Base-by-base conservation (phyloP, 2,888 invertebrate species). In the Papilio protenor region DNA sequence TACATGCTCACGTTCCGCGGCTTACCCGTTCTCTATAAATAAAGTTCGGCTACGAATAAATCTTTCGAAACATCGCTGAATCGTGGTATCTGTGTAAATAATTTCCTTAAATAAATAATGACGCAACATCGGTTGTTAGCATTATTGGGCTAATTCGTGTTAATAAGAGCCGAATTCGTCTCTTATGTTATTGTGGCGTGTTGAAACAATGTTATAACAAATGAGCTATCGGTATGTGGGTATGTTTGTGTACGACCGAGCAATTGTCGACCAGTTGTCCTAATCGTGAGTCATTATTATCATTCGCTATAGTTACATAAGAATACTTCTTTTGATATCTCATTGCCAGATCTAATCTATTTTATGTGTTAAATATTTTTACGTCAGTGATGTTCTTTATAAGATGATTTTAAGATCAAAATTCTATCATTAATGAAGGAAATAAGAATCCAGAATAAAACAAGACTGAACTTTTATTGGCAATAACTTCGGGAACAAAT, bases 21-120 rank as follows among this genome's bases (percentile, higher is more conserved):
- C 84, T 88, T 89, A 81, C 84, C 89, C 90, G 89, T 61, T 40
- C 90, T 91, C 89, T 92, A 91, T 88, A 90, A 90, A 91, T 92
- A 92, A 85, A 81, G 77, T 84, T 85, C 82, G 81, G 82, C 86
- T 87, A 84, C 86, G 86, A 73, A 87, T 85, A 81, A 83, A 83
- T 86, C 87, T 91, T 91, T 89, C 88, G 89, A 87, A 90, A 91
- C 86, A 86, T 84, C 82, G 81, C 83, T 80, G 84, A 86, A 85
- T 85, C 84, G 64, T 18, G 84, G 85, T 83, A 85, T 85, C 81
- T 82, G 84, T 83, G 83, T 84, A 86, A 84, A 87, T 85, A 87
- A 87, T 90, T 33, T 90, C 90, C 90, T 90, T 89, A 86, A 88
- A 90, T 91, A 91, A 91, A 91, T 89, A 91, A 88, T 92, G 90